Evolutionary conservation across 2,797 vertebrate species (phyloP).

Genomic region (Anguilla pacifica): DNA sequence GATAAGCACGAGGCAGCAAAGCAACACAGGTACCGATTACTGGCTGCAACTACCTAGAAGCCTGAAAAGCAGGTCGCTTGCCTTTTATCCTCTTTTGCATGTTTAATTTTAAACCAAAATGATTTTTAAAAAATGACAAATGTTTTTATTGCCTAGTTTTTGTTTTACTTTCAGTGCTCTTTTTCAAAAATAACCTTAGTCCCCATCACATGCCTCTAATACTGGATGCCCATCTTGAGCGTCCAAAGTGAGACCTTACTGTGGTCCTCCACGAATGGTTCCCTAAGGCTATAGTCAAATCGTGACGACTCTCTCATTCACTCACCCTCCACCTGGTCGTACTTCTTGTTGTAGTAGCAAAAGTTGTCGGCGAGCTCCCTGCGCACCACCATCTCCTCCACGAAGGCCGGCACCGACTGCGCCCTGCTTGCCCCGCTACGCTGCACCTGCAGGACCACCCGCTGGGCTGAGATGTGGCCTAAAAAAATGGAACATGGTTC

Average conservation of each 20-base stretch:
- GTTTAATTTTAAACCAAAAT: no score
- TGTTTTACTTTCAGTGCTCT: no score
- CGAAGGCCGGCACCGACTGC: slow-evolving; percentile 69
- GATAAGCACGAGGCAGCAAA: no score
- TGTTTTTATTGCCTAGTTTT: no score
- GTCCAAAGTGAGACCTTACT: not conserved
- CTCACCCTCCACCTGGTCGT: slow-evolving; percentile 82
- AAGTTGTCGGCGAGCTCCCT: slow-evolving; percentile 90
- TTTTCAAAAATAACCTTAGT: no score
- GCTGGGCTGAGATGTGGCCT: slow-evolving; percentile 85
- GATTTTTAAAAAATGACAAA: no score
- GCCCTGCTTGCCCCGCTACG: slow-evolving; percentile 56
- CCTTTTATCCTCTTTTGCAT: no score
- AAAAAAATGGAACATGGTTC: not conserved
- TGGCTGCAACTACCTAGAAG: no score
- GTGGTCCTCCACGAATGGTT: not conserved
- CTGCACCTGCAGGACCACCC: slow-evolving; percentile 79
- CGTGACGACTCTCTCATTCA: not conserved
- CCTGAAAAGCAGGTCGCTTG: no score
- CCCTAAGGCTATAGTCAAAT: not conserved
- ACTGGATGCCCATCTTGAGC: not conserved
- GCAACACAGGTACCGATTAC: no score
- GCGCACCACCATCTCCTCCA: slow-evolving; percentile 86
- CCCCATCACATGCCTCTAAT: not conserved
- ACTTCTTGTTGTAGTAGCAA: slow-evolving; percentile 88